A percentile compares a stretch with the other conserved stretches of the same genome.
phyloP scores from a whole-genome alignment of 2,113 vertebrate species.

The Phoenicopterus ruber region DNA sequence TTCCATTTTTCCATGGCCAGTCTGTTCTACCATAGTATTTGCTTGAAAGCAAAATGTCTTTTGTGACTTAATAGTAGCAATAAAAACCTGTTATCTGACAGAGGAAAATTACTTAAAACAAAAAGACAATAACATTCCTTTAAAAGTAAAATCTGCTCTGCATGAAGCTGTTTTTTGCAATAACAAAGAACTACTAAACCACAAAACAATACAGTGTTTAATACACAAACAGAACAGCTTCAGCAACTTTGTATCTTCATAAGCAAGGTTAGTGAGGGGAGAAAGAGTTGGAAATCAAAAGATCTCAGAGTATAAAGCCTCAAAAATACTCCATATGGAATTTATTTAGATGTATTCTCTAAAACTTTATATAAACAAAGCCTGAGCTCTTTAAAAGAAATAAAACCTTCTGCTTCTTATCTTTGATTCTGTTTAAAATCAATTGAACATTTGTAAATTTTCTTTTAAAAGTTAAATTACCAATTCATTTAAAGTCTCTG shows the following conservation, averaged over 20 bases:
- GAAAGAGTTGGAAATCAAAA: neutral
- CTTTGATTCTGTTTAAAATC: neutral
- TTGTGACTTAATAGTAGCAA: neutral
- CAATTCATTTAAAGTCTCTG: conserved; percentile 87
- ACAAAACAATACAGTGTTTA: neutral
- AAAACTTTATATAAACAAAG: neutral
- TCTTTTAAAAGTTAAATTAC: conserved; percentile 71
- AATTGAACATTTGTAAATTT: neutral
- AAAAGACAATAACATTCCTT: neutral
- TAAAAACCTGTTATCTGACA: neutral
- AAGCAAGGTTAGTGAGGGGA: neutral
- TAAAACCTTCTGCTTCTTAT: neutral
- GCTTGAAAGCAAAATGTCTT: neutral
- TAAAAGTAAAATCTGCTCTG: neutral
- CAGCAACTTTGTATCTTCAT: neutral
- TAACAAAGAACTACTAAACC: neutral
- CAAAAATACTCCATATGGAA: neutral
- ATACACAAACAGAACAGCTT: neutral
- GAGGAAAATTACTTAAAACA: neutral
- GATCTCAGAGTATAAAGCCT: neutral
- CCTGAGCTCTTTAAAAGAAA: neutral
- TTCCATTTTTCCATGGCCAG: neutral
- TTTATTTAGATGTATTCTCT: neutral
- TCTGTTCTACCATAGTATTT: neutral
- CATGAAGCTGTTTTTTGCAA: neutral